phyloP scores from a whole-genome alignment of 2,797 vertebrate species.

The Philypnodon macrostomus region DNA sequence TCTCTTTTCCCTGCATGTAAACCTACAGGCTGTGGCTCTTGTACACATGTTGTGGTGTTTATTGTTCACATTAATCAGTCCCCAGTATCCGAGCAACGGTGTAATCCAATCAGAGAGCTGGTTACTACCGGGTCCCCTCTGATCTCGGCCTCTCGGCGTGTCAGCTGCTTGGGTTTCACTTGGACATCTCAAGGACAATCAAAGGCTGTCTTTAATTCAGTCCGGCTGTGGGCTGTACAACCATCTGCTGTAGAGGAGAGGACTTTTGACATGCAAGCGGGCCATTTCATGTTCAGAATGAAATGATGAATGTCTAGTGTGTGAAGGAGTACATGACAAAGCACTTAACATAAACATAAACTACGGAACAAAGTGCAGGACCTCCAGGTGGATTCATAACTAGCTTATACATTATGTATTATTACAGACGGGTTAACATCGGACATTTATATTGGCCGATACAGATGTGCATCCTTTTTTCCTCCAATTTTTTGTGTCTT shows the following conservation, averaged over 20 bases:
- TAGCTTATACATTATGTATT: no score
- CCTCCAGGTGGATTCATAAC: no score
- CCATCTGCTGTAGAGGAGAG: slow-evolving; percentile 1
- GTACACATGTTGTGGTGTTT: slow-evolving; percentile 11
- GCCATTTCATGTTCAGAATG: slow-evolving; percentile 1
- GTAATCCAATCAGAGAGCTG: slow-evolving; percentile 44
- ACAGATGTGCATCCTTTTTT: no score
- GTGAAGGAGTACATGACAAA: no score
- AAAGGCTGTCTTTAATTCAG: slow-evolving; percentile 20
- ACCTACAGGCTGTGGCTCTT: background rate
- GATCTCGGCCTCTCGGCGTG: slow-evolving; percentile 36
- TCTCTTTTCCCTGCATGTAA: no score
- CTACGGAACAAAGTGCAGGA: no score
- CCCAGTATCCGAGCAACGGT: slow-evolving; percentile 32
- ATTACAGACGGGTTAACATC: no score
- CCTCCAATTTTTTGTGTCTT: no score
- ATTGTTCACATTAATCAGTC: slow-evolving; percentile 14
- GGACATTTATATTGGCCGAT: no score
- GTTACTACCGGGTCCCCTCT: slow-evolving; percentile 49
- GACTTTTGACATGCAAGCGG: background rate
- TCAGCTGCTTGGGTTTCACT: slow-evolving; percentile 24
- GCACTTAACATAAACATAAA: no score
- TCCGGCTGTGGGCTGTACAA: slow-evolving; percentile 13
- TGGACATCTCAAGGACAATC: slow-evolving; percentile 45
- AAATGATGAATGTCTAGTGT: no score